A percentile compares a stretch with the other conserved stretches of the same genome.
Conservation (phyloP, 64 coral and sea anemone species). For the Astreopora myriophthalma region DNA sequence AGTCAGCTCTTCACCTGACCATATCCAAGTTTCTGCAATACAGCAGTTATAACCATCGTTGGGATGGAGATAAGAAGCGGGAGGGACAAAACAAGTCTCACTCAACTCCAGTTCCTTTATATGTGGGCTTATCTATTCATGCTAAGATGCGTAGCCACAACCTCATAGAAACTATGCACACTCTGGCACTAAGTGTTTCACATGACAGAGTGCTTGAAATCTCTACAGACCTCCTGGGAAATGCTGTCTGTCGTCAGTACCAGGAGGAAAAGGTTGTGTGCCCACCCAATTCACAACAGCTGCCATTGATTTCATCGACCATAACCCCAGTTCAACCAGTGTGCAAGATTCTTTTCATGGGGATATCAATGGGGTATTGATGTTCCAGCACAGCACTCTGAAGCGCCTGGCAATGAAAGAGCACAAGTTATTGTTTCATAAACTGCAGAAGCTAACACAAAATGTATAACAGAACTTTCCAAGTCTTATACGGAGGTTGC, state of each 20-base stretch:
- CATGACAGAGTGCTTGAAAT: too few relatives aligned
- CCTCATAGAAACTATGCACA: too few relatives aligned
- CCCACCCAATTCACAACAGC: background rate
- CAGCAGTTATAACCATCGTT: constrained; percentile 32
- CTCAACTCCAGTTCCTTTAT: too few relatives aligned
- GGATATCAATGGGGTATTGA: constrained; percentile 42
- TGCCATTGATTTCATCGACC: background rate
- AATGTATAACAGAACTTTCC: background rate
- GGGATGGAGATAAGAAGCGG: background rate
- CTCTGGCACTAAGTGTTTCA: too few relatives aligned
- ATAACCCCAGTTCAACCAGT: constrained; percentile 42
- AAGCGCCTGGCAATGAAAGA: background rate
- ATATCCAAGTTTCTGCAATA: constrained; percentile 23
- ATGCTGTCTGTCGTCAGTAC: background rate
- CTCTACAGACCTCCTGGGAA: background rate
- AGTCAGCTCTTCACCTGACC: background rate
- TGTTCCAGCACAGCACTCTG: constrained; percentile 63
- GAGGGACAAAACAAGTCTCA: too few relatives aligned
- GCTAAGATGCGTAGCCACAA: too few relatives aligned
- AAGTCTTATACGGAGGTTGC: background rate
- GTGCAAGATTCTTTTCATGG: constrained; percentile 63
- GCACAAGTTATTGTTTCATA: background rate
- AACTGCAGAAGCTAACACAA: background rate
- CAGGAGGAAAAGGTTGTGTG: background rate
- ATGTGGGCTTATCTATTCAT: too few relatives aligned